Evolutionary conservation across 2,888 invertebrate species (phyloP), one percentile per base, ranked within the genome.

Genomic region (Xanthorhoe designata): DNA sequence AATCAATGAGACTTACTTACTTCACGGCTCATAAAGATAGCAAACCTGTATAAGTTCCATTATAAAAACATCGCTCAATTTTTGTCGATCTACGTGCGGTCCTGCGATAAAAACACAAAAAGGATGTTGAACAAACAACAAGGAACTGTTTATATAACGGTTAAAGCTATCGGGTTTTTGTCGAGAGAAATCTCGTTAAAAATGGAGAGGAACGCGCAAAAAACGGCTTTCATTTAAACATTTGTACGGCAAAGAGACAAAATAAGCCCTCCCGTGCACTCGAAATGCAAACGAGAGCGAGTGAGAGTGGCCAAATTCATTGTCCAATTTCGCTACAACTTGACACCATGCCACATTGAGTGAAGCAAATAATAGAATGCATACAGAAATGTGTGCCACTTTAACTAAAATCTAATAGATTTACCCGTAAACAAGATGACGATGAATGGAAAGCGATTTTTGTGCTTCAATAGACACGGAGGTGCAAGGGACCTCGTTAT

Each of bases 371-470:
- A 8, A 58, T 58, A 13, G 9, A 47, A 35, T 19, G 32, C 19
- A 18, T 38, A 35, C 35, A 8, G 50, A n/a, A 38, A 35, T 51
- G 50, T 59, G 32, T 51, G 38, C 35, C 38, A 19, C 58, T 45
- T n/a, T 38, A 18, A 57, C 62, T 13, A 51, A 19, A 56, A 24
- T 29, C 35, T 56, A 62, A 64, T 59, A 10, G 47, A 59, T 83
- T 83, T 85, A 82, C 82, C 76, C 81, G 83, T 85, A 86, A 88
- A 89, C 86, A 85, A 83, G 83, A 81, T 79, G 79, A 82, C 85
- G 84, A 82, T 86, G 88, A 89, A 90, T 89, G 82, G 82, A 85
- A 88, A 89, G 87, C 84, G 83, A 87, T 90, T 85, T 86, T 85
- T 85, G 81, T 75, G 80, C 79, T 77, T 82, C 80, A 81, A 85